Conservation (phyloP, 2,113 vertebrate species). For the Xyrauchen texanus region DNA sequence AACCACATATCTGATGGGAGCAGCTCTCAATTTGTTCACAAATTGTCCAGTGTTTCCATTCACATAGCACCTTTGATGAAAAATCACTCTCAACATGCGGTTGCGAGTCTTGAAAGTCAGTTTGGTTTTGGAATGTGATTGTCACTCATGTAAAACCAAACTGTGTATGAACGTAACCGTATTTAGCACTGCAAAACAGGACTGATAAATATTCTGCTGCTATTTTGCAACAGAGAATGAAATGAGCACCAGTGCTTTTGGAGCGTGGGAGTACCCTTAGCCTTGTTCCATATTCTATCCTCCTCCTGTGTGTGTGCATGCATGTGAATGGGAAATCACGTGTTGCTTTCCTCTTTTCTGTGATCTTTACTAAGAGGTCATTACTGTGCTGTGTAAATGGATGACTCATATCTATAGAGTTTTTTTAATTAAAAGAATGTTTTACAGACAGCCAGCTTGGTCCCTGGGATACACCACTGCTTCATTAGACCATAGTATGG, state of each 20-base stretch:
- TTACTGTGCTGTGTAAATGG: constrained; percentile 18
- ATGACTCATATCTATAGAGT: constrained; percentile 35
- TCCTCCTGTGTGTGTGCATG: neutral
- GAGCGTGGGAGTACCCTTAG: neutral
- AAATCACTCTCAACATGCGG: too few species aligned
- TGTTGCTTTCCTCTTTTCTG: constrained; percentile 8
- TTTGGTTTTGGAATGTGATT: too few species aligned
- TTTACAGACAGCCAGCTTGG: neutral
- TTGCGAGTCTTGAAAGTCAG: too few species aligned
- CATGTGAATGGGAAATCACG: neutral
- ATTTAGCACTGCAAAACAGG: too few species aligned
- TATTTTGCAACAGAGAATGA: neutral
- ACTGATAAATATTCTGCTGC: too few species aligned
- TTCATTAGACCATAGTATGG: neutral
- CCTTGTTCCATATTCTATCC: neutral
- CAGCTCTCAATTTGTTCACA: too few species aligned
- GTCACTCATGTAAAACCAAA: too few species aligned
- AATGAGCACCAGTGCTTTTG: neutral
- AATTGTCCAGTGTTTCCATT: too few species aligned
- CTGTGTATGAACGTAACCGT: too few species aligned
- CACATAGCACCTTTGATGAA: too few species aligned
- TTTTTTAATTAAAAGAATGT: constrained; percentile 12
- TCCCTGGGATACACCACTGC: neutral
- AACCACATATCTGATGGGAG: too few species aligned
- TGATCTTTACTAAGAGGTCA: constrained; percentile 13